Conservation (phyloP, 1,140 invertebrate species). For the Vanessa atalanta region DNA sequence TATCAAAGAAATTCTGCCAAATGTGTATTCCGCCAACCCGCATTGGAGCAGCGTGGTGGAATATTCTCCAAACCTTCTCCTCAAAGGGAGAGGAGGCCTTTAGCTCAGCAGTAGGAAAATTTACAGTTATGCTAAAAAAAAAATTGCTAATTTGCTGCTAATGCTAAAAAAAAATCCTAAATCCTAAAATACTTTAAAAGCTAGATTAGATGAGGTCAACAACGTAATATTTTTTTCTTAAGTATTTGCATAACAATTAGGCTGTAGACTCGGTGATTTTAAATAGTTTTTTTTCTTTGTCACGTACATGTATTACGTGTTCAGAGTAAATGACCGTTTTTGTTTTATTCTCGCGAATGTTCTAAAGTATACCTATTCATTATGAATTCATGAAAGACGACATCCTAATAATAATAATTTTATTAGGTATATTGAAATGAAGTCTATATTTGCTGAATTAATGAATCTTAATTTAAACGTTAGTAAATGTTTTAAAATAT, state of each 20-base stretch:
- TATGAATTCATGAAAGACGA: not conserved
- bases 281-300: not conserved
- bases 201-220: not conserved
- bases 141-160: no score
- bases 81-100: no score
- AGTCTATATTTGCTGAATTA: no score
- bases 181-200: not conserved
- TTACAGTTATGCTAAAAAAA: no score
- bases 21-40: no score
- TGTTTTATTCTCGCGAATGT: not conserved
- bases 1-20: no score
- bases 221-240: not conserved
- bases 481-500: no score
- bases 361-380: not conserved
- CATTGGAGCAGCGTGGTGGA: no score
- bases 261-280: not conserved
- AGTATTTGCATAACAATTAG: constrained; percentile 8
- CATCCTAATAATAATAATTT: not conserved
- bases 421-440: not conserved
- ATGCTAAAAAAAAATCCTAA: no score
- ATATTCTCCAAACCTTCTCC: no score
- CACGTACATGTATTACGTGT: not conserved
- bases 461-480: no score
- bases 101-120: no score
- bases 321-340: not conserved